Percentiles rank a stretch among this genome's conserved stretches.
Evolutionary conservation across 1,140 invertebrate genomes (phyloP).

Genomic region (Mizuhopecten yessoensis): DNA sequence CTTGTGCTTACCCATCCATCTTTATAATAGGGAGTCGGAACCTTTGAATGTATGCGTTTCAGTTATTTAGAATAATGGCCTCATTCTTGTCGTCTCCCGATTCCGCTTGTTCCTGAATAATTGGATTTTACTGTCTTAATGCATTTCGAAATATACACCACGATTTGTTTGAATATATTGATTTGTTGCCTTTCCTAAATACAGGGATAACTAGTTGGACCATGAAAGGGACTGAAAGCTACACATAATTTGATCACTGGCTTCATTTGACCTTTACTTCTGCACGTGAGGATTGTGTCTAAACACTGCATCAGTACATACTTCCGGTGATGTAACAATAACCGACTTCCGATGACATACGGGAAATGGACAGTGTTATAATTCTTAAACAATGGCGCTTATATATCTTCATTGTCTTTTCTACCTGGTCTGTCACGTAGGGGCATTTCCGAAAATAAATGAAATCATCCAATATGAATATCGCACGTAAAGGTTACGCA

Average conservation of each 20-base stretch:
- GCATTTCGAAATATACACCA: not conserved
- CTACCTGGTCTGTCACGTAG: no score
- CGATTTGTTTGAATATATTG: not conserved
- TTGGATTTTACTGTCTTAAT: not conserved
- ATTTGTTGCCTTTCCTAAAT: not conserved
- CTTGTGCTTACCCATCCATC: not conserved
- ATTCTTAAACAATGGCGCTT: no score
- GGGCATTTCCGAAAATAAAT: no score
- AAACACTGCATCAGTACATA: no score
- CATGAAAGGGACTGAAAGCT: not conserved
- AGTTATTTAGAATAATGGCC: conserved; percentile 12
- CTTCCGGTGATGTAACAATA: no score
- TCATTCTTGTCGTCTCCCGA: not conserved
- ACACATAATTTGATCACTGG: not conserved
- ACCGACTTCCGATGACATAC: no score
- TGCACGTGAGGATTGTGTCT: no score
- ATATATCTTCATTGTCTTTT: no score
- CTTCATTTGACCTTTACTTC: not conserved
- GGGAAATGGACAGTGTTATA: no score
- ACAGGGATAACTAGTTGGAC: not conserved
- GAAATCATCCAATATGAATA: no score
- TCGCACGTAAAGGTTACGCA: no score
- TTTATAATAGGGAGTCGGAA: not conserved
- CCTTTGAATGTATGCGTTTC: not conserved
- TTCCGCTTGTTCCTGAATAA: not conserved